phyloP scores from a whole-genome alignment of 1,140 invertebrate genomes.

The Apis florea region DNA sequence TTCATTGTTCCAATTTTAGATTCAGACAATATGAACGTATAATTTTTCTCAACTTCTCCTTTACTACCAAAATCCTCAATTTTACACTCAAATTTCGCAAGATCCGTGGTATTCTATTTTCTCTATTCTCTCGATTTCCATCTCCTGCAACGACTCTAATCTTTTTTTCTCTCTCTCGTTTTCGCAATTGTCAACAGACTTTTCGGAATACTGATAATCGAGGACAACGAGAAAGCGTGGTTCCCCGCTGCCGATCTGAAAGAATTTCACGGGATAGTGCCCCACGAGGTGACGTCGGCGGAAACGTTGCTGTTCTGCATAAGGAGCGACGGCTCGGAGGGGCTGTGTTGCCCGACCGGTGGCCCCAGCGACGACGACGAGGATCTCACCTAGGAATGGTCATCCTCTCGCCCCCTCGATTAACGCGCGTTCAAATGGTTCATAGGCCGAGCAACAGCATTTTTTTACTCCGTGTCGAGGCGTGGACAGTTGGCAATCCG shows the following conservation, averaged over 20 bases:
- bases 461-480: not conserved
- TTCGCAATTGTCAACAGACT: conserved; percentile 82
- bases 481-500: not conserved
- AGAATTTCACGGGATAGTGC: conserved; percentile 92
- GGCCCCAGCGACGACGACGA: conserved; percentile 83
- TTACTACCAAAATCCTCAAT: too few relatives aligned
- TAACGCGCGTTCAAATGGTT: conserved; percentile 48
- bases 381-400: conserved; percentile 74
- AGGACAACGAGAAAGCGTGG: conserved; percentile 95
- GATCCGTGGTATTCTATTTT: too few relatives aligned
- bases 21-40: too few relatives aligned
- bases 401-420: conserved; percentile 24
- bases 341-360: conserved; percentile 89
- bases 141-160: too few relatives aligned
- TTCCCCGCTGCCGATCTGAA: conserved; percentile 93
- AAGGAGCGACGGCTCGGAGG: conserved; percentile 89
- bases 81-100: too few relatives aligned
- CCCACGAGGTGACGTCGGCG: conserved; percentile 88
- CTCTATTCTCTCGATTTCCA: too few relatives aligned
- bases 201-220: conserved; percentile 89
- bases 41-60: too few relatives aligned
- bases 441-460: conserved; percentile 44
- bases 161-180: not conserved
- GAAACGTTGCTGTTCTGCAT: conserved; percentile 93
- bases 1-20: too few relatives aligned